Percentiles rank a stretch among this genome's conserved stretches.
phyloP scores from a whole-genome alignment of 2,888 invertebrate species.

The Polia nebulosa region DNA sequence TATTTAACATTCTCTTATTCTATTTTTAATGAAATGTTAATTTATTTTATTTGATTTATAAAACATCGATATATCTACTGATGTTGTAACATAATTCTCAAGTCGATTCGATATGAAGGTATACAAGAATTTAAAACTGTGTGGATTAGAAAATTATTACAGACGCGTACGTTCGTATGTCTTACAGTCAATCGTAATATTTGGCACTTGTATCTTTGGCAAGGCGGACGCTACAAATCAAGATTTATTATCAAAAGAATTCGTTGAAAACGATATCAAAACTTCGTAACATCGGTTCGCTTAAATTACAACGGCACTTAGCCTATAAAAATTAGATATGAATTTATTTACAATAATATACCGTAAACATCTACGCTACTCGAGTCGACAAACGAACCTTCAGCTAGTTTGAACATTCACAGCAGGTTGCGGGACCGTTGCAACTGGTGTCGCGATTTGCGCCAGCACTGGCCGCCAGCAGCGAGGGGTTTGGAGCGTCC shows the following conservation, averaged over 20 bases:
- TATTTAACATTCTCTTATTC: slow-evolving; percentile 63
- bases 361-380: slow-evolving; percentile 64
- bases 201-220: slow-evolving; percentile 68
- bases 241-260: slow-evolving; percentile 50
- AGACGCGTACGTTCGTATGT: slow-evolving; percentile 24
- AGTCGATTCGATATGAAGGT: slow-evolving; percentile 46
- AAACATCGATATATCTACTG: slow-evolving; percentile 66
- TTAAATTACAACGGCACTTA: slow-evolving; percentile 64
- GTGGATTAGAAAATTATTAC: slow-evolving; percentile 43
- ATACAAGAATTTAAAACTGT: slow-evolving; percentile 40
- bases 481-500: slow-evolving; percentile 57
- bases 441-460: slow-evolving; percentile 20
- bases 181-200: slow-evolving; percentile 54
- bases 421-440: slow-evolving; percentile 34
- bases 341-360: slow-evolving; percentile 71
- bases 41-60: slow-evolving; percentile 67
- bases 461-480: slow-evolving; percentile 34
- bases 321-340: slow-evolving; percentile 67
- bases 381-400: slow-evolving; percentile 58
- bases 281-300: slow-evolving; percentile 39
- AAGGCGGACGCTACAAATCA: slow-evolving; percentile 42
- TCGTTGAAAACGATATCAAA: slow-evolving; percentile 46
- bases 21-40: slow-evolving; percentile 64
- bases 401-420: slow-evolving; percentile 64
- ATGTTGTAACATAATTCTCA: slow-evolving; percentile 50